A percentile compares a stretch with the other conserved stretches of the same genome.
Conservation (phyloP, 2,113 vertebrate species). For the Melospiza georgiana region DNA sequence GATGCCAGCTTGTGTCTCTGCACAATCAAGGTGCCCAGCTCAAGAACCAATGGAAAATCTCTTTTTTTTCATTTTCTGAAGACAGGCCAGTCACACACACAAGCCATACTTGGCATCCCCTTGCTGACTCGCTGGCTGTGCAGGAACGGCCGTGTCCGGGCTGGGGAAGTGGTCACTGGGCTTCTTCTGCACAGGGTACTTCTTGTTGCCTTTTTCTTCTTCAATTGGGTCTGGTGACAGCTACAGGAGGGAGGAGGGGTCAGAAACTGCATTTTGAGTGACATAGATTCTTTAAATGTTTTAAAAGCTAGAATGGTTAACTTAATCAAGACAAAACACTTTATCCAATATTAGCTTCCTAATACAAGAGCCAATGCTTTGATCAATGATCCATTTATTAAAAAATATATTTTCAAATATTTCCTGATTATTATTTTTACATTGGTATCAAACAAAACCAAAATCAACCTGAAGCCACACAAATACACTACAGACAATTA, state of each 20-base stretch:
- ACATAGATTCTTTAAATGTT: not conserved
- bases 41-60: not conserved
- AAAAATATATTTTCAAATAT: not conserved
- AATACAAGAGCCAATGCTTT: not conserved
- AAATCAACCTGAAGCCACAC: not conserved
- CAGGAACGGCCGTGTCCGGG: constrained; percentile 9
- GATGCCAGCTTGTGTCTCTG: not conserved
- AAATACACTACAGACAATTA: not conserved
- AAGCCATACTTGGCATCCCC: constrained; percentile 82
- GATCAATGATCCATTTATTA: not conserved
- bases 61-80: not conserved
- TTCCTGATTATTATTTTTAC: not conserved
- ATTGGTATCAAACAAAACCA: not conserved
- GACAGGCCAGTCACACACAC: not conserved
- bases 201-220: constrained; percentile 66
- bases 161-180: constrained; percentile 54
- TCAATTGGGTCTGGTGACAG: constrained; percentile 10
- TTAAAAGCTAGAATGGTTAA: not conserved
- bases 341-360: not conserved
- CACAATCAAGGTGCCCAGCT: not conserved
- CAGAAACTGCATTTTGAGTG: not conserved
- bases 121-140: constrained; percentile 72
- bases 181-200: constrained; percentile 71
- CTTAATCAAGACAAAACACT: not conserved
- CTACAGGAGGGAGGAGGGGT: not conserved